Percentiles rank a stretch among this genome's conserved stretches.
Evolutionary conservation across 2,797 vertebrate species (phyloP).

Genomic region (Austrolebias charrua): DNA sequence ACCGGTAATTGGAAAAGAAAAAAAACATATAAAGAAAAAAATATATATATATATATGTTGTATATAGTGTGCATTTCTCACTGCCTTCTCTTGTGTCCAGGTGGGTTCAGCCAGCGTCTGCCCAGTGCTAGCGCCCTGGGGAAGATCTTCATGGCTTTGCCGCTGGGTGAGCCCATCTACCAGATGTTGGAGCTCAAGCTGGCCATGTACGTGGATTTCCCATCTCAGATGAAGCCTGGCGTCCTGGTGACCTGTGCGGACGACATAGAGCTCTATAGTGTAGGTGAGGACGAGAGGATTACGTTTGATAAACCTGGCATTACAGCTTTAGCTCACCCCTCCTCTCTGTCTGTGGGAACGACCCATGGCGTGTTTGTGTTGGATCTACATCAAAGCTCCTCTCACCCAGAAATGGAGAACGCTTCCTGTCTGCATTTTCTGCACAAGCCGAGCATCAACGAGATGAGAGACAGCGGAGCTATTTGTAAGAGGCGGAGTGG

Average conservation of each 20-base stretch:
- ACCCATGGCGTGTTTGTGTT: slow-evolving; percentile 94
- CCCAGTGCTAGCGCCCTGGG: slow-evolving; percentile 91
- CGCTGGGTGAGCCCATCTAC: slow-evolving; percentile 85
- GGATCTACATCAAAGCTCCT: slow-evolving; percentile 54
- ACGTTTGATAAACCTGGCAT: slow-evolving; percentile 88
- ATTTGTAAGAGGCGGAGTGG: slow-evolving; percentile 58
- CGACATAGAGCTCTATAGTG: slow-evolving; percentile 91
- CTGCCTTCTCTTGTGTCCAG: slow-evolving; percentile 62
- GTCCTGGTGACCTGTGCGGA: slow-evolving; percentile 90
- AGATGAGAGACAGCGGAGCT: slow-evolving; percentile 81
- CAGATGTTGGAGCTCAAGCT: slow-evolving; percentile 98
- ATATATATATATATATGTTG: too few species aligned
- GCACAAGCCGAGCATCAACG: slow-evolving; percentile 87
- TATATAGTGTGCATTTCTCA: background rate
- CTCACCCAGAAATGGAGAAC: slow-evolving; percentile 74
- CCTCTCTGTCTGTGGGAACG: slow-evolving; percentile 82
- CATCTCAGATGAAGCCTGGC: slow-evolving; percentile 87
- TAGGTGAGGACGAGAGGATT: slow-evolving; percentile 60
- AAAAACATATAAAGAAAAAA: too few species aligned
- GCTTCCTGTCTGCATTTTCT: slow-evolving; percentile 82
- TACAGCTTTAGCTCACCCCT: slow-evolving; percentile 92
- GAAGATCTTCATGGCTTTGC: slow-evolving; percentile 93
- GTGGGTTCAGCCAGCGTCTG: slow-evolving; percentile 93
- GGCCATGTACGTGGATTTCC: slow-evolving; percentile 93
- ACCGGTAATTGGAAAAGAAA: too few species aligned